Evolutionary conservation across 2,888 invertebrate species (phyloP).

Genomic region (Chrysotoxum bicinctum): DNA sequence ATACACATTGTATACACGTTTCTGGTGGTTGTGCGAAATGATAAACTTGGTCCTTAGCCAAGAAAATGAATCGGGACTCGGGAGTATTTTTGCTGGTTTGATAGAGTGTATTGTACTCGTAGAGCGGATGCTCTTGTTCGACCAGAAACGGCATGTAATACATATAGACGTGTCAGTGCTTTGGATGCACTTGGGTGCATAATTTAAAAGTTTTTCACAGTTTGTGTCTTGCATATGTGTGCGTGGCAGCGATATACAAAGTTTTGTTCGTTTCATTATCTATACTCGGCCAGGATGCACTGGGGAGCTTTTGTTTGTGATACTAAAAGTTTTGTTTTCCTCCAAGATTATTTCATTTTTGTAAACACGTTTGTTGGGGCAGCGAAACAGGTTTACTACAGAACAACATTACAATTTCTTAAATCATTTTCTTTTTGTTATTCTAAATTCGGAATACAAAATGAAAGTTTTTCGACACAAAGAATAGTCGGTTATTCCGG

Average conservation of each 20-base stretch:
- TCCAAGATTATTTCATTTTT: conserved; percentile 4
- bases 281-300: conserved; percentile 11
- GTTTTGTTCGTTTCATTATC: conserved; percentile 21
- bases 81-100: conserved; percentile 25
- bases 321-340: conserved; percentile 21
- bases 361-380: conserved; percentile 11
- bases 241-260: conserved; percentile 50
- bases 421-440: background rate
- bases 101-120: background rate
- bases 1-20: conserved; percentile 58
- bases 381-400: background rate
- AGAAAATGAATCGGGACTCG: conserved; percentile 32
- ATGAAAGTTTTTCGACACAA: background rate
- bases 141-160: conserved; percentile 54
- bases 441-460: background rate
- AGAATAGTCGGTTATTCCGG: background rate
- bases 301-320: conserved; percentile 8
- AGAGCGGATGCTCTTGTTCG: conserved; percentile 49
- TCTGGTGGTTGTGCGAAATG: conserved; percentile 46
- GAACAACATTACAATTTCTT: background rate
- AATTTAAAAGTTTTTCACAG: conserved; percentile 58
- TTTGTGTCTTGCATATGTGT: conserved; percentile 27
- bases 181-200: conserved; percentile 58
- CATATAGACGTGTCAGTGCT: conserved; percentile 20
- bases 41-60: conserved; percentile 69